Evolutionary conservation across 2,113 vertebrate species (phyloP).

Genomic region (Pangasianodon gigas): DNA sequence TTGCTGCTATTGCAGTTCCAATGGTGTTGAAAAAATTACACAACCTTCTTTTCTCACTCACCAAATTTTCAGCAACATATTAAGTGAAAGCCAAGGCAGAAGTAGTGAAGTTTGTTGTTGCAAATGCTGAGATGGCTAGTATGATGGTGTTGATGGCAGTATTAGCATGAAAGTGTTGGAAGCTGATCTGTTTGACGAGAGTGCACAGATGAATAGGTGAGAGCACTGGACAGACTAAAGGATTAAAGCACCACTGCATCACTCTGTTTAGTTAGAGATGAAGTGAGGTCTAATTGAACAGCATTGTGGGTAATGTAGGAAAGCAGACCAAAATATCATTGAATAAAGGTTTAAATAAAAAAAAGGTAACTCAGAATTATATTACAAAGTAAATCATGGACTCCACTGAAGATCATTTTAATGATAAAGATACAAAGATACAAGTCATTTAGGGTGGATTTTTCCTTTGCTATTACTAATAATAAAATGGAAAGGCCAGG

Average conservation of each 20-base stretch:
- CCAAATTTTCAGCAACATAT: not conserved
- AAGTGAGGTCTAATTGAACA: not conserved
- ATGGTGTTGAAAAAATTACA: no score
- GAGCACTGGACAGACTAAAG: not conserved
- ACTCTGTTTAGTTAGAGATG: not conserved
- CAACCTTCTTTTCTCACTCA: not conserved
- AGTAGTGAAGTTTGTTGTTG: not conserved
- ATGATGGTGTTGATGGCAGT: not conserved
- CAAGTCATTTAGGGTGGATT: not conserved
- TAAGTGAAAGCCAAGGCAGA: not conserved
- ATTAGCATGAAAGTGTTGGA: not conserved
- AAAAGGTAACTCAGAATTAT: not conserved
- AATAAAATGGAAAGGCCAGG: not conserved
- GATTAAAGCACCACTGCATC: not conserved
- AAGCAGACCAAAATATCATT: not conserved
- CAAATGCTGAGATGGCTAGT: not conserved
- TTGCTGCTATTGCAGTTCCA: no score
- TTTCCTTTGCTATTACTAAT: not conserved
- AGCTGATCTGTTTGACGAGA: not conserved
- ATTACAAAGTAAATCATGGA: not conserved
- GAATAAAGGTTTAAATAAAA: not conserved
- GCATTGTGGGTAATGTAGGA: not conserved
- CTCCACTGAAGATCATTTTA: not conserved
- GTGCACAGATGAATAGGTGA: not conserved
- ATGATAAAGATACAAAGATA: not conserved